Percentiles rank a stretch among this genome's conserved stretches.
Conservation (phyloP, 2,888 invertebrate genomes). For the Prostheceraeus crozeri region DNA sequence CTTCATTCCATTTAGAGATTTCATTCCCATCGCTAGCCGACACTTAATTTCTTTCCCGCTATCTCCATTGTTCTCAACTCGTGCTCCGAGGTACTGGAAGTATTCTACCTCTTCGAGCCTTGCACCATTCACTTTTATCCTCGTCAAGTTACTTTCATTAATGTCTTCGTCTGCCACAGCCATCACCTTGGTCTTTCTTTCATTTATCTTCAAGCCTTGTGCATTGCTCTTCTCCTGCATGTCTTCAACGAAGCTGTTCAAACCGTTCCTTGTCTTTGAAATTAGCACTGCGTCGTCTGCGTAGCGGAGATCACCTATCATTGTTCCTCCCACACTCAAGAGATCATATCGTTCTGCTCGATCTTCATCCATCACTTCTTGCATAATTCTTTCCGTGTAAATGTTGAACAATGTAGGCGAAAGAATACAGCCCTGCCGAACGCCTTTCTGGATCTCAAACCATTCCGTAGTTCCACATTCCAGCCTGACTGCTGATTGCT, state of each 20-base stretch:
- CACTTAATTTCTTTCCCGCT: too few relatives aligned
- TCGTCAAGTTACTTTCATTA: too few relatives aligned
- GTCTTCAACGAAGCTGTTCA: not conserved
- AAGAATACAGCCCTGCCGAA: slow-evolving; percentile 20
- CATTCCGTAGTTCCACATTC: not conserved
- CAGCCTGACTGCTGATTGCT: not conserved
- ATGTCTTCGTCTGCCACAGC: too few relatives aligned
- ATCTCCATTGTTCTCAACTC: too few relatives aligned
- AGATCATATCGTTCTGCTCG: not conserved
- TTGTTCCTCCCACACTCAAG: too few relatives aligned
- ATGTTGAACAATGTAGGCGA: slow-evolving; percentile 1
- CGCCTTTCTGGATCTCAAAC: slow-evolving; percentile 3
- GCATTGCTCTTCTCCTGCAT: not conserved
- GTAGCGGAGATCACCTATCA: slow-evolving; percentile 6
- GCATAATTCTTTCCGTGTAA: slow-evolving; percentile 23
- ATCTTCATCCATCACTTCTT: not conserved
- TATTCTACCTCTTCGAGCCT: too few relatives aligned
- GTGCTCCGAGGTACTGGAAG: too few relatives aligned
- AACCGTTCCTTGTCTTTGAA: not conserved
- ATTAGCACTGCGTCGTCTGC: slow-evolving; percentile 7
- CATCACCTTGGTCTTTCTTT: slow-evolving; percentile 5
- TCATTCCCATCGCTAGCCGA: too few relatives aligned
- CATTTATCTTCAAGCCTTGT: not conserved
- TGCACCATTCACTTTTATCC: too few relatives aligned
- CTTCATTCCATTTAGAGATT: too few relatives aligned